Percentiles rank a stretch among this genome's conserved stretches.
phyloP scores from a whole-genome alignment of 2,113 vertebrate genomes.

The Eublepharis macularius region DNA sequence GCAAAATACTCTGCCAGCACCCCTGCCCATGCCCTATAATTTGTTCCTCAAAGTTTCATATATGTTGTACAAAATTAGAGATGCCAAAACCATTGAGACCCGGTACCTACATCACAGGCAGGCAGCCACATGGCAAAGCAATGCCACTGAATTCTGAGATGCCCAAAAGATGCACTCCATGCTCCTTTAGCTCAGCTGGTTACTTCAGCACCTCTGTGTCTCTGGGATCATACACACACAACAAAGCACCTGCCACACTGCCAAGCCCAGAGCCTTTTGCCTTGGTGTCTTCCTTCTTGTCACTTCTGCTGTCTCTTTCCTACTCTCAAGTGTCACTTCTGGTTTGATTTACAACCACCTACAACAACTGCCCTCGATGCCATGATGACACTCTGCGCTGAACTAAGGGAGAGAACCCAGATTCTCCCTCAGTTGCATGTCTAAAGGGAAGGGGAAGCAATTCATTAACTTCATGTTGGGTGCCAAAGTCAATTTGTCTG shows the following conservation, averaged over 20 bases:
- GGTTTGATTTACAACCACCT: neutral
- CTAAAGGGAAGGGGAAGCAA: neutral
- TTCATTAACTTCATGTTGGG: neutral
- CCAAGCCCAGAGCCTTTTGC: neutral
- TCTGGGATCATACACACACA: neutral
- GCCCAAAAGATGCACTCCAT: neutral
- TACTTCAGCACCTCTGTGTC: neutral
- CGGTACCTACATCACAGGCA: neutral
- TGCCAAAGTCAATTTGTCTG: neutral
- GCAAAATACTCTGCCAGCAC: too few species aligned
- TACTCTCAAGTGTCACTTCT: neutral
- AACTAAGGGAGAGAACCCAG: slow-evolving; percentile 7
- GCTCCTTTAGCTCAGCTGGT: too few species aligned
- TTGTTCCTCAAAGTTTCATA: neutral
- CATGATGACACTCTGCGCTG: neutral
- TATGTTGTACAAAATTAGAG: neutral
- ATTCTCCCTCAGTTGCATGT: neutral
- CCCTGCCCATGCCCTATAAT: too few species aligned
- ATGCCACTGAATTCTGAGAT: neutral
- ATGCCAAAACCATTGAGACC: neutral
- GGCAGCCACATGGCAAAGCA: neutral
- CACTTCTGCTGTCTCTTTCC: neutral
- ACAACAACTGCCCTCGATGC: neutral
- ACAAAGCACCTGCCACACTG: neutral
- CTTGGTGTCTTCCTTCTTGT: neutral